A percentile compares a stretch with the other conserved stretches of the same genome.
Evolutionary conservation across 2,113 vertebrate species (phyloP).

Genomic region (Anhinga anhinga): DNA sequence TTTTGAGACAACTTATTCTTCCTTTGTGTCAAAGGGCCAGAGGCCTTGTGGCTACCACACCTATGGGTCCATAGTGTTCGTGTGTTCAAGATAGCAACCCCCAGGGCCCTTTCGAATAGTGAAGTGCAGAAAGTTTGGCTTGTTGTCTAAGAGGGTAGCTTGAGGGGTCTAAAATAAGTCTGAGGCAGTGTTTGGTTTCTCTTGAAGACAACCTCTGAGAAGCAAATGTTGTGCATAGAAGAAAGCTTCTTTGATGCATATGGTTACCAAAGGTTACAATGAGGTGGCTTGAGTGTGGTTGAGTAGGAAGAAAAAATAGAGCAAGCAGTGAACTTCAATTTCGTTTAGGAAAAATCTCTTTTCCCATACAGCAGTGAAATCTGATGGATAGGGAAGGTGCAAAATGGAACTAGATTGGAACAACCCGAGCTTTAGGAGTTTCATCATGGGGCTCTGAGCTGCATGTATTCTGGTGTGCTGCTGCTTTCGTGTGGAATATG

Average conservation of each 20-base stretch:
- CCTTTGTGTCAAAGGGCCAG: neutral
- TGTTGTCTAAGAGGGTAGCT: neutral
- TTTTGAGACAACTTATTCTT: neutral
- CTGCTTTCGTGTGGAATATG: neutral
- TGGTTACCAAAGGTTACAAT: neutral
- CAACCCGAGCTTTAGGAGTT: neutral
- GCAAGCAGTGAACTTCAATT: neutral
- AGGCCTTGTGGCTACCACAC: neutral
- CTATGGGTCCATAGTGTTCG: neutral
- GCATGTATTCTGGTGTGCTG: neutral
- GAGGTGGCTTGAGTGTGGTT: neutral
- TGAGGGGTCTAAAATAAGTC: neutral
- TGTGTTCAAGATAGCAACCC: neutral
- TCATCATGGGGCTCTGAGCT: neutral
- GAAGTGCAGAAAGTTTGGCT: neutral
- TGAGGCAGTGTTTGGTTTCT: neutral
- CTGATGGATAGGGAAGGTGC: neutral
- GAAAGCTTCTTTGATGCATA: neutral
- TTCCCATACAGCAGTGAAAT: neutral
- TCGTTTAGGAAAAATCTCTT: neutral
- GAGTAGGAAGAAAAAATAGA: neutral
- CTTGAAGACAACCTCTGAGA: neutral
- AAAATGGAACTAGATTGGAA: neutral
- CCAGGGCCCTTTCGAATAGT: neutral
- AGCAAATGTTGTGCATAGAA: neutral